Percentiles rank a stretch among this genome's conserved stretches.
Conservation (phyloP, 2,888 invertebrate genomes). For the Agrilus biguttatus region DNA sequence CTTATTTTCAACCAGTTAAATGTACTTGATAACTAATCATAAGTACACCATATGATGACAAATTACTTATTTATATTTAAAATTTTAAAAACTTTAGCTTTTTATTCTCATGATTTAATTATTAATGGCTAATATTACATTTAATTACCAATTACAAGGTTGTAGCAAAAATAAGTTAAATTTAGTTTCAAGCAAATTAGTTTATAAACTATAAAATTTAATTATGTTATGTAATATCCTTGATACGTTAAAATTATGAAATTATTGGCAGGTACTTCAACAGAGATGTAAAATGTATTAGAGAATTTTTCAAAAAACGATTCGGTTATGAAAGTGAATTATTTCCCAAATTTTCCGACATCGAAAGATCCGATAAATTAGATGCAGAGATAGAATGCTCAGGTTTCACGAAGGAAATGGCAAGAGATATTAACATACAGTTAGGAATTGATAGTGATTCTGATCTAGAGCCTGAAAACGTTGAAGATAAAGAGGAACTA, state of each 20-base stretch:
- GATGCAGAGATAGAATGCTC: constrained; percentile 87
- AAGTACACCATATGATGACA: too few relatives aligned
- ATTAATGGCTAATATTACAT: too few relatives aligned
- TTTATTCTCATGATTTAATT: too few relatives aligned
- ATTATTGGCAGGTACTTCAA: constrained; percentile 62
- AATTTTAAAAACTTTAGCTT: too few relatives aligned
- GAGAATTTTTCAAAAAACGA: constrained; percentile 78
- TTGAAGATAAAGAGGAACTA: constrained; percentile 9
- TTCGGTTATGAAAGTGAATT: constrained; percentile 80
- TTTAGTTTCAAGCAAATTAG: too few relatives aligned
- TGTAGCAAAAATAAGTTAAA: too few relatives aligned
- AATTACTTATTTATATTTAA: too few relatives aligned
- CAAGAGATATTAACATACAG: constrained; percentile 48
- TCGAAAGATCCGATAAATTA: constrained; percentile 62
- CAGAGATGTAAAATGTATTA: constrained; percentile 85
- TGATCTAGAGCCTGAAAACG: constrained; percentile 19
- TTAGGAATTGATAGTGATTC: constrained; percentile 37
- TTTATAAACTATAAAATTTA: too few relatives aligned
- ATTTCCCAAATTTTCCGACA: constrained; percentile 62
- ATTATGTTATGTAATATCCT: too few relatives aligned
- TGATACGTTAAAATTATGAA: constrained; percentile 5
- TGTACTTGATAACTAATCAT: too few relatives aligned
- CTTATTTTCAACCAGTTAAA: too few relatives aligned
- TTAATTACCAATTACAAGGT: too few relatives aligned
- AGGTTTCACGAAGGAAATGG: constrained; percentile 72